Base-by-base conservation (phyloP, 2,888 invertebrate species). In the Nephrotoma appendiculata region DNA sequence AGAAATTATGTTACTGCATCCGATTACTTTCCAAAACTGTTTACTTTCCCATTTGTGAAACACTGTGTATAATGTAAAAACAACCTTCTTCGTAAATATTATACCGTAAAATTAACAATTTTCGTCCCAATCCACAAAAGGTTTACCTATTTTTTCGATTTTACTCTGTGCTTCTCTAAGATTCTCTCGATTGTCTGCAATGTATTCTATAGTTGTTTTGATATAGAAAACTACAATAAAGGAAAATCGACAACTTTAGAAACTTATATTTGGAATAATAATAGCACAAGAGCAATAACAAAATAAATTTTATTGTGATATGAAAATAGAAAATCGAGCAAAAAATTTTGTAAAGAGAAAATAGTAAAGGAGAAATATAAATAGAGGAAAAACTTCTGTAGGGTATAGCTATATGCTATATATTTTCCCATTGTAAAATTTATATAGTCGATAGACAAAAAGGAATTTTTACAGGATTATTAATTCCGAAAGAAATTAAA, bases 311-410 rank as follows among this genome's bases (percentile, higher is more conserved):
- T 71, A 71, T 71, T 71, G 71, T 19, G 71, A 12, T 31, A 43
- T 84, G 84, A 84, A 84, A 84, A 84, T 84, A 42, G 84, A 84
- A 84, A 84, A 84, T 84, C n/a, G 43, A 84, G 42, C 43, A 84
- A 84, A 7, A 12, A 84, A 83, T 5, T 41, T 19, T 15, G 11
- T 71, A 31, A 31, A 71, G 71, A 71, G 71, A 71, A 71, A 71
- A 71, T 11, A 52, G 15, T 15, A 15, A 52, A 31, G 31, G 71
- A 71, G 71, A 71, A 31, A 31, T 31, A 31, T 31, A 48, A 12
- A 48, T 48, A 71, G 31, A 71, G 31, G 71, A 31, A 71, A 71
- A 31, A 31, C 71, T 71, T 71, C 19, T 19, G 19, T 19, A 31
- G 31, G 31, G 12, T 52, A 57, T 19, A 19, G 15, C 19, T 11